Conservation (phyloP, 2,113 vertebrate genomes). For the Excalfactoria chinensis region DNA sequence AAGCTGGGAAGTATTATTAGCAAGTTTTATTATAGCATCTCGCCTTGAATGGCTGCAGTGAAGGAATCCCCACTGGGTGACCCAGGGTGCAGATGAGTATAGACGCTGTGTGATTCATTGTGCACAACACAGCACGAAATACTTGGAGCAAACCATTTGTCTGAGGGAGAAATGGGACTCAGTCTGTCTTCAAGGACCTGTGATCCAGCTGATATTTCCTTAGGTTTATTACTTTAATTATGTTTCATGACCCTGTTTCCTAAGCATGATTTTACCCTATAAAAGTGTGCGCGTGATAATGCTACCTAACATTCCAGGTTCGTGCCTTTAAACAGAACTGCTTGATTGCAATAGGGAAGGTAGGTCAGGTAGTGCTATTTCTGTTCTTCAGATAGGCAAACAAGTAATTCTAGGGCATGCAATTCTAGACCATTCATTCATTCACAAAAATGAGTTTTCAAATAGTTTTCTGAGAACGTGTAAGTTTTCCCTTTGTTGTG, state of each 20-base stretch:
- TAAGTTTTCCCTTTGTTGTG: background rate
- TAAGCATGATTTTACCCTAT: background rate
- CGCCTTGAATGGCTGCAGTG: constrained; percentile 23
- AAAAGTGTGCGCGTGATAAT: background rate
- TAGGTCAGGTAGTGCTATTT: background rate
- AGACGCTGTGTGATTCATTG: constrained; percentile 54
- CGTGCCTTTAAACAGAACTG: background rate
- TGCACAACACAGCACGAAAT: background rate
- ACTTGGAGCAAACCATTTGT: background rate
- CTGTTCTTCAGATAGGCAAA: background rate
- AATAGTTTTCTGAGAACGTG: background rate
- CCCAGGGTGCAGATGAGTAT: background rate
- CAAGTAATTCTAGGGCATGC: background rate
- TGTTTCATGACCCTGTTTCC: background rate
- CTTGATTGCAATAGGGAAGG: background rate
- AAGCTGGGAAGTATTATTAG: constrained; percentile 59
- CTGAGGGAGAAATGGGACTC: background rate
- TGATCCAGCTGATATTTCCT: background rate
- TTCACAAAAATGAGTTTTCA: background rate
- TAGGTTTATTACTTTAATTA: background rate
- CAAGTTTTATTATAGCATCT: constrained; percentile 59
- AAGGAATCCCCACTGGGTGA: constrained; percentile 61
- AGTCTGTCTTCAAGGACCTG: background rate
- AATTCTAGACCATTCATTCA: background rate
- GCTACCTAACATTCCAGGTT: background rate